These are phyloP conservation scores for Dunckerocampus dactyliophorus DNA, from an alignment of 2,113 vertebrate genomes.

Conservation along the genomic window DNA sequence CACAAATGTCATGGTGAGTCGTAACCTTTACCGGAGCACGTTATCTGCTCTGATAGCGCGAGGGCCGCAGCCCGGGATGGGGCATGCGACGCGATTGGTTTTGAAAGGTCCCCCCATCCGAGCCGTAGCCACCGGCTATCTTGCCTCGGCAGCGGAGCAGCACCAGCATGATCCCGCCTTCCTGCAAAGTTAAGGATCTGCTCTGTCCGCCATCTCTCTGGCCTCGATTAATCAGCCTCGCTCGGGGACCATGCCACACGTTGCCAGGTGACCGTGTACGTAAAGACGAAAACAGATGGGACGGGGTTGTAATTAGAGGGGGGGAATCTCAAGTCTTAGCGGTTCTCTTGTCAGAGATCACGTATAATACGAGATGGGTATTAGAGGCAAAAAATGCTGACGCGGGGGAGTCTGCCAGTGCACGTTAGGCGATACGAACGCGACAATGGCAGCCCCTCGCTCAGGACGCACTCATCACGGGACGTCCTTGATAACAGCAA, in stretches of 20 bases:
- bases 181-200: slow-evolving; percentile 48
- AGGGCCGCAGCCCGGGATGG: slow-evolving; percentile 40
- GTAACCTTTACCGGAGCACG: slow-evolving; percentile 73
- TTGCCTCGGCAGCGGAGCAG: slow-evolving; percentile 67
- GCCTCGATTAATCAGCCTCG: slow-evolving; percentile 45
- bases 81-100: slow-evolving; percentile 61
- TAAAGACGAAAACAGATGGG: slow-evolving; percentile 18
- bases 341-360: slow-evolving; percentile 8
- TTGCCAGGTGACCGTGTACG: slow-evolving; percentile 3
- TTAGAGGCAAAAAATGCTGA: slow-evolving; percentile 54
- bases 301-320: slow-evolving; percentile 1
- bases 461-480: slow-evolving; percentile 28
- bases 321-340: slow-evolving; percentile 7
- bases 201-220: slow-evolving; percentile 48
- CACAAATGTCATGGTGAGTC: slow-evolving; percentile 75
- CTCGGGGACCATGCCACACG: slow-evolving; percentile 9
- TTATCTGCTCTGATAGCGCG: slow-evolving; percentile 73
- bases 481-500: slow-evolving; percentile 52
- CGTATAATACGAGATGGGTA: slow-evolving; percentile 4
- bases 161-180: slow-evolving; percentile 41
- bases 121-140: slow-evolving; percentile 63
- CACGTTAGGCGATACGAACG: slow-evolving; percentile 45
- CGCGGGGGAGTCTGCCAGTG: slow-evolving; percentile 54
- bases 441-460: slow-evolving; percentile 44
- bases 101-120: slow-evolving; percentile 74